Conservation (phyloP, 2,888 invertebrate genomes). For the Aleiodes leptofemur region DNA sequence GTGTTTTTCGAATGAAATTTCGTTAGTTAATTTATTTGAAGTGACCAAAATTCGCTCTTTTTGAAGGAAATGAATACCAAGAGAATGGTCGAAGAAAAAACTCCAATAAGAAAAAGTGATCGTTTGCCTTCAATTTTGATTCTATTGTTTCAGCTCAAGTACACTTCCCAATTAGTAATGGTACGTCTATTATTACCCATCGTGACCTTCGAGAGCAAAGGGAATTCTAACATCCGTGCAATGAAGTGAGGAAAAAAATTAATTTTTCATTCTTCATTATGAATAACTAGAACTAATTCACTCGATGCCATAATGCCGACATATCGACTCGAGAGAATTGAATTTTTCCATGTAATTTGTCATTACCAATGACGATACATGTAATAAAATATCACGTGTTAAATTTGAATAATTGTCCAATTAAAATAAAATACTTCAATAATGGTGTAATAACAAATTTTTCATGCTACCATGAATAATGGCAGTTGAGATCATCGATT, state of each 20-base stretch:
- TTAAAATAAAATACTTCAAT: slow-evolving; percentile 11
- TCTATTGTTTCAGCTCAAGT: slow-evolving; percentile 25
- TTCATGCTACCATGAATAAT: slow-evolving; percentile 8
- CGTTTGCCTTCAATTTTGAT: neutral
- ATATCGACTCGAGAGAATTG: too few species aligned
- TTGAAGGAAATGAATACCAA: too few species aligned
- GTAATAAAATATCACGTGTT: neutral
- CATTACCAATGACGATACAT: neutral
- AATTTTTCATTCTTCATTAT: neutral
- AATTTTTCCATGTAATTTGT: neutral
- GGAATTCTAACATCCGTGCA: slow-evolving; percentile 7
- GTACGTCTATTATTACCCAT: slow-evolving; percentile 2
- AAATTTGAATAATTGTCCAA: slow-evolving; percentile 7
- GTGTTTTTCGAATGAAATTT: too few species aligned
- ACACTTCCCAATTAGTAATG: slow-evolving; percentile 24
- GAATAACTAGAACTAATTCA: neutral
- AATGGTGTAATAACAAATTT: slow-evolving; percentile 21
- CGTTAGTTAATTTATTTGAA: too few species aligned
- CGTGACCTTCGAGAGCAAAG: slow-evolving; percentile 1
- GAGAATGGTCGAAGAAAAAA: too few species aligned
- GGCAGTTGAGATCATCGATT: slow-evolving; percentile 21
- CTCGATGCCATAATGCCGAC: too few species aligned
- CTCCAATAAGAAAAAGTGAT: neutral
- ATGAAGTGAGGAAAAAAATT: slow-evolving; percentile 3
- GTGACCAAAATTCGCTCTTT: too few species aligned